phyloP scores from a whole-genome alignment of 2,797 vertebrate species.

The Rhincodon typus region DNA sequence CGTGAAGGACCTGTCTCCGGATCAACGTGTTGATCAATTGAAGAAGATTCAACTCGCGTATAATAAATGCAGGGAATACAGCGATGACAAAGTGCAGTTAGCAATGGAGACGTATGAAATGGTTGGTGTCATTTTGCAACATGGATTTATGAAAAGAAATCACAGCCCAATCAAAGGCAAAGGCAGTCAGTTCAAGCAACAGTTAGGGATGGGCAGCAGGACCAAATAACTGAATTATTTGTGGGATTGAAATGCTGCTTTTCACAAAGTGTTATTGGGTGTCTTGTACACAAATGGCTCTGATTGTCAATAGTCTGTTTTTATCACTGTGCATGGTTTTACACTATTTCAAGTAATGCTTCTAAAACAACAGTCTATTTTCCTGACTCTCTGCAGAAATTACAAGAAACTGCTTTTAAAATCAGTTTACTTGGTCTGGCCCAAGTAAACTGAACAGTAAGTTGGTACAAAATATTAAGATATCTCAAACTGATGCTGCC shows the following conservation, averaged over 20 bases:
- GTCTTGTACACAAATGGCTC: neutral
- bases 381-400: neutral
- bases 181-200: too few species aligned
- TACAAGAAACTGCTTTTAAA: neutral
- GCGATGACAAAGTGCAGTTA: slow-evolving; percentile 93
- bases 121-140: slow-evolving; percentile 59
- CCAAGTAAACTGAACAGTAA: neutral
- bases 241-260: neutral
- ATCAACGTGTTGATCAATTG: slow-evolving; percentile 81
- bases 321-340: neutral
- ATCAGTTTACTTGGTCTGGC: neutral
- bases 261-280: neutral
- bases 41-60: slow-evolving; percentile 88
- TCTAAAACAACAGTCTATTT: neutral
- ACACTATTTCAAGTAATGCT: neutral
- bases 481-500: neutral
- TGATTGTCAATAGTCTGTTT: neutral
- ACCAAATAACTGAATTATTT: neutral
- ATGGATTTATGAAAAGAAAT: too few species aligned
- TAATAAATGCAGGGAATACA: slow-evolving; percentile 90
- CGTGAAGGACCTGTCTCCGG: slow-evolving; percentile 71
- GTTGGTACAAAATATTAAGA: neutral
- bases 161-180: too few species aligned
- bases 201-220: neutral
- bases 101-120: slow-evolving; percentile 99